These are phyloP conservation scores for Lacanobia wlatinum DNA, from an alignment of 2,888 invertebrate species.

Conservation along the genomic window DNA sequence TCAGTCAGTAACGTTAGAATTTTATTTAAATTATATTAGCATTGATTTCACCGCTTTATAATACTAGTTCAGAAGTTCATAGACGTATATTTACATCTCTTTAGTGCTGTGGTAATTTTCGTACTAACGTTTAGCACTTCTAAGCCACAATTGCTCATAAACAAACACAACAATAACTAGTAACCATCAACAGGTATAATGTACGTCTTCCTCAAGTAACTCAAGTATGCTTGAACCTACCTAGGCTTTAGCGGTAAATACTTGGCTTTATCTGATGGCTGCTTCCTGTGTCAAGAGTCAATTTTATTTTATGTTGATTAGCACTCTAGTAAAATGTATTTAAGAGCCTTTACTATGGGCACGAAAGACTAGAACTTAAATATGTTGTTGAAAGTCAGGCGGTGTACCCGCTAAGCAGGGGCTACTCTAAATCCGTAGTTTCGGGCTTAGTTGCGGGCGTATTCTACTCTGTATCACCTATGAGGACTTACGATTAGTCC, in stretches of 20 bases:
- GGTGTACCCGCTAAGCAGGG: no score
- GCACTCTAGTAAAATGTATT: neutral
- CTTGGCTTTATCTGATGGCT: conserved; percentile 35
- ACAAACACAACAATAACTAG: conserved; percentile 20
- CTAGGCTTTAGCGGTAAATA: conserved; percentile 21
- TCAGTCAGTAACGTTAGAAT: no score
- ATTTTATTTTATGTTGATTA: conserved; percentile 32
- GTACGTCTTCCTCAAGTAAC: conserved; percentile 1
- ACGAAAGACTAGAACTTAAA: no score
- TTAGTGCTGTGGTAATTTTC: neutral
- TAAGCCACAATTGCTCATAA: neutral
- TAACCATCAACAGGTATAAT: conserved; percentile 7
- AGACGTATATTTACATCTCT: neutral
- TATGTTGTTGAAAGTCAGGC: no score
- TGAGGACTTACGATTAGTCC: no score
- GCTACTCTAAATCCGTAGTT: no score
- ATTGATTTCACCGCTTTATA: no score
- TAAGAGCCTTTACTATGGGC: neutral
- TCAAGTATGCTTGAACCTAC: conserved; percentile 27
- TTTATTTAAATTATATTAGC: no score
- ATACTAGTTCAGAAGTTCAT: neutral
- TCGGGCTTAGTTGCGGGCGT: no score
- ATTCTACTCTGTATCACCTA: no score
- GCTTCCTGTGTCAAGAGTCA: conserved; percentile 41
- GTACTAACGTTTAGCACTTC: neutral